phyloP scores from a whole-genome alignment of 2,797 vertebrate species.

The Gadopsis bispinosus region DNA sequence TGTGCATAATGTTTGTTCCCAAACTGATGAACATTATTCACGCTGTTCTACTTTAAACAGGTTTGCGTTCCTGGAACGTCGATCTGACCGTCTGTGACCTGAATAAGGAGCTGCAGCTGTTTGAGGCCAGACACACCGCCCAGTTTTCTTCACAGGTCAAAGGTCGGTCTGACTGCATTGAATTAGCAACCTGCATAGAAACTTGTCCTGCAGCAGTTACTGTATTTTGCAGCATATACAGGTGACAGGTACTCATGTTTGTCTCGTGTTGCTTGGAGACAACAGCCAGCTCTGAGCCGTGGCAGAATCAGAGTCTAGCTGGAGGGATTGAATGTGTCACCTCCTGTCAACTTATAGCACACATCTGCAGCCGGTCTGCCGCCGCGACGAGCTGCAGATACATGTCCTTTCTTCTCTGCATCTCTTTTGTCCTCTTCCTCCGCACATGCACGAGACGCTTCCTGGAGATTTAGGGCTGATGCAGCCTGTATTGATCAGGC shows the following conservation, averaged over 20 bases:
- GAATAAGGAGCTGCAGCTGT: constrained; percentile 92
- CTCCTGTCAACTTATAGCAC: constrained; percentile 3
- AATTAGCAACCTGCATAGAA: not conserved
- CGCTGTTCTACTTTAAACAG: constrained; percentile 73
- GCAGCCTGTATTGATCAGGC: constrained; percentile 52
- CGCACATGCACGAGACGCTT: not conserved
- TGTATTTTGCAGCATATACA: not conserved
- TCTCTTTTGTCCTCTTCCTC: constrained; percentile 1
- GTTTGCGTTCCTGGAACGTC: constrained; percentile 91
- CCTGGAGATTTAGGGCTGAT: not conserved
- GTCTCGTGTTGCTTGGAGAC: not conserved
- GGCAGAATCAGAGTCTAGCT: not conserved
- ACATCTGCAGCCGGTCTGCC: not conserved
- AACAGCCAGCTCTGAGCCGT: not conserved
- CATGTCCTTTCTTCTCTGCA: not conserved
- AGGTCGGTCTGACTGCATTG: constrained; percentile 86
- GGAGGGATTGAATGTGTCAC: not conserved
- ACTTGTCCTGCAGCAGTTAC: too few species aligned
- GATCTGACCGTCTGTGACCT: constrained; percentile 88
- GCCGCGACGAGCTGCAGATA: not conserved
- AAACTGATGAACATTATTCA: not conserved
- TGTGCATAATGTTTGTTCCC: not conserved
- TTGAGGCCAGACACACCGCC: constrained; percentile 91
- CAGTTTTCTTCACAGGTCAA: constrained; percentile 95
- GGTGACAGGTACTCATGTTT: not conserved